Conservation (phyloP, 2,888 invertebrate species). For the Mechanitis mazaeus region DNA sequence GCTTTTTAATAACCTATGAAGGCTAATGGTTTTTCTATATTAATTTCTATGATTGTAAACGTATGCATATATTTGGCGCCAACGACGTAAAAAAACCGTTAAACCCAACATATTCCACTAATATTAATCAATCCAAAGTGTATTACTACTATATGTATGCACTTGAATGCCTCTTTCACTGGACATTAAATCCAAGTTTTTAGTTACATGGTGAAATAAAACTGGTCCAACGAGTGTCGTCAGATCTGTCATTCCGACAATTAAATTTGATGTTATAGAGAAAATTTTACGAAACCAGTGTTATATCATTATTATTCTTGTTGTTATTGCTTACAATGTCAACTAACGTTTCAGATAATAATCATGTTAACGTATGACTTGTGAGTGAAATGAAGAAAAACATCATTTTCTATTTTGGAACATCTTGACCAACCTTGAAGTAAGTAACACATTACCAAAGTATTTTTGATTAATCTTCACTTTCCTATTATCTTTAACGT, state of each 20-base stretch:
- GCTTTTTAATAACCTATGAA: slow-evolving; percentile 26
- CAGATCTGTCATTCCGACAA: slow-evolving; percentile 69
- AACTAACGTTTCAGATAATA: slow-evolving; percentile 45
- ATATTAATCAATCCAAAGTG: slow-evolving; percentile 18
- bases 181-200: slow-evolving; percentile 28
- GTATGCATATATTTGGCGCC: slow-evolving; percentile 76
- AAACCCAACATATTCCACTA: slow-evolving; percentile 38
- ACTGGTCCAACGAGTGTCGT: slow-evolving; percentile 71
- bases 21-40: slow-evolving; percentile 28
- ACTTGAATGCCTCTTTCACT: slow-evolving; percentile 19
- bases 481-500: too few species aligned
- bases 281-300: slow-evolving; percentile 29
- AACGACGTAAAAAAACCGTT: slow-evolving; percentile 70
- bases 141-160: slow-evolving; percentile 26
- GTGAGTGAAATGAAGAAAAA: slow-evolving; percentile 64
- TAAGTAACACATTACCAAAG: slow-evolving; percentile 46
- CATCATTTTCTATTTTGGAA: slow-evolving; percentile 57
- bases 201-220: slow-evolving; percentile 53
- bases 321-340: slow-evolving; percentile 11
- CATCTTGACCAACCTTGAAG: slow-evolving; percentile 76
- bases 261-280: slow-evolving; percentile 41
- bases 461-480: slow-evolving; percentile 15
- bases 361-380: slow-evolving; percentile 37
- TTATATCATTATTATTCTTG: not conserved
- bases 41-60: slow-evolving; percentile 51